phyloP scores from a whole-genome alignment of 1,140 invertebrate genomes.

The Archivesica marissinica region DNA sequence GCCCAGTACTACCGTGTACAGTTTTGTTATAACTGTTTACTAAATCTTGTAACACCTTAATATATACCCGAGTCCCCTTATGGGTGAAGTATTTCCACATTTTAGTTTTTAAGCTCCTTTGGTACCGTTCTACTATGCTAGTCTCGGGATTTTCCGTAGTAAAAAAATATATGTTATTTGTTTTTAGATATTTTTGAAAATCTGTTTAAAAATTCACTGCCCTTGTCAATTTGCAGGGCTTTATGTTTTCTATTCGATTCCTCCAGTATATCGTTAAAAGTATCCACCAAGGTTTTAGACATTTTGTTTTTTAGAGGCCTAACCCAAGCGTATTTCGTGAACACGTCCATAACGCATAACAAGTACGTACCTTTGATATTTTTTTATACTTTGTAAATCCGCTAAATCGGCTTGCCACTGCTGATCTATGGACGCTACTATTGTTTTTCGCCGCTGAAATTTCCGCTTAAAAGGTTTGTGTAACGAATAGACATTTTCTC shows the following conservation, averaged over 20 bases:
- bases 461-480: too few relatives aligned
- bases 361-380: constrained; percentile 2
- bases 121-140: constrained; percentile 50
- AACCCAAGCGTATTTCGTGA: neutral
- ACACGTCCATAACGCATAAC: constrained; percentile 17
- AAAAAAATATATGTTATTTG: constrained; percentile 4
- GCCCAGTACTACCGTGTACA: too few relatives aligned
- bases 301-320: neutral
- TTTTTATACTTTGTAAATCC: neutral
- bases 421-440: constrained; percentile 23
- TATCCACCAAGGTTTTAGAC: neutral
- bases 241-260: neutral
- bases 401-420: constrained; percentile 44
- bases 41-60: constrained; percentile 18
- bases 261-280: neutral
- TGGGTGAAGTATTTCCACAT: constrained; percentile 55
- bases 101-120: constrained; percentile 26
- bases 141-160: constrained; percentile 30
- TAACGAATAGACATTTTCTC: too few relatives aligned
- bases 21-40: too few relatives aligned
- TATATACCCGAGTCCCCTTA: constrained; percentile 5
- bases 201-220: constrained; percentile 13
- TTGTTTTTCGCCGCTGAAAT: neutral
- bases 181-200: neutral
- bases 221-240: constrained; percentile 23